Evolutionary conservation across 2,113 vertebrate genomes (phyloP), one percentile per base, ranked within the genome.

Genomic region (Scomber scombrus): DNA sequence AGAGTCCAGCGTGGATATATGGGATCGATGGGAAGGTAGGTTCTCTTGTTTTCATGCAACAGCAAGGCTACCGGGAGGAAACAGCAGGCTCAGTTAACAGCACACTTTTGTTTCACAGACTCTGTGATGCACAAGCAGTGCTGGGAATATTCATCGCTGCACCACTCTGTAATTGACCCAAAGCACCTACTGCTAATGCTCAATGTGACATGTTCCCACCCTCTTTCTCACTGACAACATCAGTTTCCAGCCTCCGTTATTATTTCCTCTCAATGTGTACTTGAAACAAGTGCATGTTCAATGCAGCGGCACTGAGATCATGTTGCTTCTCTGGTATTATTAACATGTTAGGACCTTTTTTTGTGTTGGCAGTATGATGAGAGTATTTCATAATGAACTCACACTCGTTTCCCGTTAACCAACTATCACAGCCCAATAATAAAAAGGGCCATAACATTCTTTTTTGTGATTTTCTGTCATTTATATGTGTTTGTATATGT

Each of bases 131-230:
- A 34, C 72, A 75, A 23, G 65, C 63, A 51, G 64, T 19, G 23
- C 40, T 40, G 81, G 55, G 83, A 86, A 86, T 86, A 89, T 87
- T 86, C 74, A 84, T 82, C 81, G 57, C 72, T 1, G 3, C 60
- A 12, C 57, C 34, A 49, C 82, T 73, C 69, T 43, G 81, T 88
- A 90, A 90, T 87, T 93, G 87, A 90, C 81, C 84, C 52, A 0
- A 66, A 52, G 70, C 21, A 43, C 78, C 71, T 58, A 26, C 67
- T 73, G 69, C 71, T 77, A 64, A 73, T 63, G 68, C 71, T 77
- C 52, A 3, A 65, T 16, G 83, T 75, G 75, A 84, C 73, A 87
- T 64, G 60, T 76, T 65, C 62, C 71, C 71, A 71, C 76, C 64
- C 14, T 6, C 46, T 63, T 85, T 70, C 74, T 72, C 68, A 14